Conservation (phyloP, 2,113 vertebrate genomes). For the Gnathonemus echidnorhynchus region DNA sequence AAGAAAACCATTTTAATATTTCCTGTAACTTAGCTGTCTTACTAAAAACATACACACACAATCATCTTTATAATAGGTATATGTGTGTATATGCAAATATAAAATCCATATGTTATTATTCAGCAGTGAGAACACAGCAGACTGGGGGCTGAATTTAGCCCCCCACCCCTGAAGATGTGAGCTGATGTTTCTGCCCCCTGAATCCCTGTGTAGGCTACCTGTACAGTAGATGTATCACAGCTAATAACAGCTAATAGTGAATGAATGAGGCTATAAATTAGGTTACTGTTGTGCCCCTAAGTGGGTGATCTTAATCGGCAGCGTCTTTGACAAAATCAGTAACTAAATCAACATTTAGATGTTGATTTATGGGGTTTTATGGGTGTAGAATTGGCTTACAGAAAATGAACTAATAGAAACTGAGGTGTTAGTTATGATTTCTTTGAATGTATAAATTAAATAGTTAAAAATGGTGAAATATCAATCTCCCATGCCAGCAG, state of each 20-base stretch:
- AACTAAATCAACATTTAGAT: not conserved
- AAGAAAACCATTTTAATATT: not conserved
- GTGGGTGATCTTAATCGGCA: not conserved
- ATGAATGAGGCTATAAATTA: not conserved
- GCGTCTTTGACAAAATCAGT: not conserved
- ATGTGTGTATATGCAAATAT: not conserved
- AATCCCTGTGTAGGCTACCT: not conserved
- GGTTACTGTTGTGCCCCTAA: not conserved
- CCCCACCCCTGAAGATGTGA: not conserved
- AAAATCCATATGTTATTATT: not conserved
- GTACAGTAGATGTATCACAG: not conserved
- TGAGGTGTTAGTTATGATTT: not conserved
- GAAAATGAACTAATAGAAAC: not conserved
- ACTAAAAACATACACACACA: not conserved
- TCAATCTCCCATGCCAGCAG: not conserved
- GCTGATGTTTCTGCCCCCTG: not conserved
- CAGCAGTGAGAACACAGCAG: not conserved
- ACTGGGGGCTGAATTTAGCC: not conserved
- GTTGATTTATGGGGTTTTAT: not conserved
- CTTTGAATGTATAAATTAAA: not conserved
- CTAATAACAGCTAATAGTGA: not conserved
- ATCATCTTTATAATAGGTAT: not conserved
- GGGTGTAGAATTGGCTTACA: not conserved
- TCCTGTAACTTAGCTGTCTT: not conserved
- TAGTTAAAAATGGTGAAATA: not conserved